Conservation (phyloP, 2,888 invertebrate species). For the Nomada fabriciana region DNA sequence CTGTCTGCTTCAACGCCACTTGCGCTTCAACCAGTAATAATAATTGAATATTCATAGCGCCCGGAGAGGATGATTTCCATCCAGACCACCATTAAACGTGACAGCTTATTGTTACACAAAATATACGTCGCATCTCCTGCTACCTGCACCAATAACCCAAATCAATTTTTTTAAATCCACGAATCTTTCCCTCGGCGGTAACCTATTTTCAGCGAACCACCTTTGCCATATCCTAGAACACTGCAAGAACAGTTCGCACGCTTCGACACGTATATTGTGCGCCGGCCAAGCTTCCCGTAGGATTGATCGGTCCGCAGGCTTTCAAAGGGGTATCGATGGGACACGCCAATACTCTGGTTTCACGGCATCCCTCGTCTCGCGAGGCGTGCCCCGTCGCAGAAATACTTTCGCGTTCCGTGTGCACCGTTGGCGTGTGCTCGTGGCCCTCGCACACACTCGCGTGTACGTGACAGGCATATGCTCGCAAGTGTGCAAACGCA, state of each 20-base stretch:
- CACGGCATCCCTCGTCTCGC: slow-evolving; percentile 33
- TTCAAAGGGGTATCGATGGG: slow-evolving; percentile 35
- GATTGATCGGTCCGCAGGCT: slow-evolving; percentile 27
- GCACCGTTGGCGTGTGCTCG: slow-evolving; percentile 32
- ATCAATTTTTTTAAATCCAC: too few relatives aligned
- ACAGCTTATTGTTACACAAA: too few relatives aligned
- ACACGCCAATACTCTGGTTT: slow-evolving; percentile 21
- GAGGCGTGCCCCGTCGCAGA: slow-evolving; percentile 16
- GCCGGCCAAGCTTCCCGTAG: not conserved
- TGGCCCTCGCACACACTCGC: not conserved
- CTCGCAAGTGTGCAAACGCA: slow-evolving; percentile 20
- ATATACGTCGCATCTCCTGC: too few relatives aligned
- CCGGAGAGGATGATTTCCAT: too few relatives aligned
- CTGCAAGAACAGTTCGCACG: not conserved
- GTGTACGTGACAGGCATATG: slow-evolving; percentile 50
- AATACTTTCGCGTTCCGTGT: slow-evolving; percentile 40
- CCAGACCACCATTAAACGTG: too few relatives aligned
- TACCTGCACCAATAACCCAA: too few relatives aligned
- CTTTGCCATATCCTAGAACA: too few relatives aligned
- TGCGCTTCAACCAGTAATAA: too few relatives aligned
- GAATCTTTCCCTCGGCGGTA: too few relatives aligned
- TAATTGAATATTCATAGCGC: too few relatives aligned
- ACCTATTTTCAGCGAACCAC: too few relatives aligned
- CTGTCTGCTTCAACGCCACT: too few relatives aligned
- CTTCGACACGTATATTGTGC: not conserved